Percentiles rank a stretch among this genome's conserved stretches.
Evolutionary conservation across 2,888 invertebrate genomes (phyloP).

Genomic region (Bellardia pandia): DNA sequence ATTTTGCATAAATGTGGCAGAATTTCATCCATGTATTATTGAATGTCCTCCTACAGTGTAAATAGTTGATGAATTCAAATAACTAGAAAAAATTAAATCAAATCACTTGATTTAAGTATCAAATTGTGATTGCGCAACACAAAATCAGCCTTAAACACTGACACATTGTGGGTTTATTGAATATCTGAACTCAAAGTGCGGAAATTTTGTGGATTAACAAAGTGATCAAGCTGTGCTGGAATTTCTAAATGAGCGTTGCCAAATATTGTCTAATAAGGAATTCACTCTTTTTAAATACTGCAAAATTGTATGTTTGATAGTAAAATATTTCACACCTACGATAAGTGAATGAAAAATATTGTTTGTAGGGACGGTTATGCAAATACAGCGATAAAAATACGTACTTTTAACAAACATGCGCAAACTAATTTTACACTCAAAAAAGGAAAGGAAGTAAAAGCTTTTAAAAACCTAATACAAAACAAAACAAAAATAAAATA

Average conservation of each 20-base stretch:
- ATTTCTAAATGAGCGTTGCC: not conserved
- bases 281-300: slow-evolving; percentile 1
- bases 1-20: too few relatives aligned
- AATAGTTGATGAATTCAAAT: too few relatives aligned
- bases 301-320: not conserved
- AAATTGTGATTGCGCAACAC: too few relatives aligned
- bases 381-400: not conserved
- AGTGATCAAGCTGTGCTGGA: not conserved
- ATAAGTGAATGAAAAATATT: not conserved
- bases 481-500: not conserved
- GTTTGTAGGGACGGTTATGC: not conserved
- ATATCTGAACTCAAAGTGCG: too few relatives aligned
- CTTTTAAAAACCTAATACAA: not conserved
- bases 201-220: too few relatives aligned
- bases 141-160: too few relatives aligned
- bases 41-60: too few relatives aligned
- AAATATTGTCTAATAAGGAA: not conserved
- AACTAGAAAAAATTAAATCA: too few relatives aligned
- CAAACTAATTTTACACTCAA: not conserved
- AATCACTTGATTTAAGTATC: too few relatives aligned
- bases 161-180: too few relatives aligned
- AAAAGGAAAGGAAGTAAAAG: slow-evolving; percentile 4
- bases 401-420: slow-evolving; percentile 32
- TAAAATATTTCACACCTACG: not conserved
- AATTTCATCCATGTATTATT: too few relatives aligned